These are phyloP conservation scores for Tetramorium parvispinum DNA, from an alignment of 1,140 invertebrate genomes.

Conservation along the genomic window DNA sequence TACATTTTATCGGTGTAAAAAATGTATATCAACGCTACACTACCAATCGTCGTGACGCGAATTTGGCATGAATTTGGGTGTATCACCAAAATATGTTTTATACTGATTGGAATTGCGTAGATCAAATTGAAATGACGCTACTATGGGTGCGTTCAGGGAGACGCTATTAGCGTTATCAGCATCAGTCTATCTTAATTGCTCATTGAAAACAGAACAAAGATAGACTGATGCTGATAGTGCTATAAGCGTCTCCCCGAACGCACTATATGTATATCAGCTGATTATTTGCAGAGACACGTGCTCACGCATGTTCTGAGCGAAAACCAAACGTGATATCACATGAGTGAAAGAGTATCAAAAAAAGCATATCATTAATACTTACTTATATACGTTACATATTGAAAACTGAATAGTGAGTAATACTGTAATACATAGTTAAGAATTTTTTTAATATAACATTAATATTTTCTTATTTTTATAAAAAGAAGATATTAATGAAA, in stretches of 20 bases:
- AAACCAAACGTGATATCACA: neutral
- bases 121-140: neutral
- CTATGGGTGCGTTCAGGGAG: too few species aligned
- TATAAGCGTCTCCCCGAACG: too few species aligned
- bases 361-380: neutral
- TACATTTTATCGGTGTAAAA: neutral
- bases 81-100: neutral
- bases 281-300: neutral
- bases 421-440: too few species aligned
- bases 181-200: too few species aligned
- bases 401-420: too few species aligned
- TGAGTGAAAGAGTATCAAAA: neutral
- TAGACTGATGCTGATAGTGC: too few species aligned
- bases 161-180: too few species aligned
- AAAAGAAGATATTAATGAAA: too few species aligned
- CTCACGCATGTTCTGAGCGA: conserved; percentile 3
- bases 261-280: conserved; percentile 7
- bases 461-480: too few species aligned
- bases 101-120: neutral
- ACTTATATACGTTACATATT: neutral
- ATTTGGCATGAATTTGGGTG: too few species aligned
- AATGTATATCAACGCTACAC: neutral
- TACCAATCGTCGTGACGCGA: neutral
- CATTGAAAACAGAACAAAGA: too few species aligned
- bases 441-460: too few species aligned